A percentile compares a stretch with the other conserved stretches of the same genome.
These are phyloP conservation scores for Eucera pruinosa DNA, from an alignment of 2,888 invertebrate genomes.

Conservation along the genomic window DNA sequence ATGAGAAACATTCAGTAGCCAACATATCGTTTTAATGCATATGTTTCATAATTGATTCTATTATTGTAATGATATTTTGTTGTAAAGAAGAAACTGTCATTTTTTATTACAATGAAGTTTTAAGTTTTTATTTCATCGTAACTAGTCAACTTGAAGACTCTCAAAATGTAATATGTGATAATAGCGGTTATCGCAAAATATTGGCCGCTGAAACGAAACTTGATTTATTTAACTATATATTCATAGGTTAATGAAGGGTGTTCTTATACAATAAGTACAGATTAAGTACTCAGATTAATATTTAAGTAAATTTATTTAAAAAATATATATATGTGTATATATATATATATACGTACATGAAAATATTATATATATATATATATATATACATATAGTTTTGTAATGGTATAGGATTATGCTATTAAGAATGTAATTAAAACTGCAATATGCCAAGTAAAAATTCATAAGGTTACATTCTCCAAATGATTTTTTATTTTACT, in stretches of 20 bases:
- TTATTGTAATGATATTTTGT: conserved; percentile 3
- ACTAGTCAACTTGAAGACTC: conserved; percentile 39
- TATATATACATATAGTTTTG: conserved; percentile 9
- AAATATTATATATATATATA: too few species aligned
- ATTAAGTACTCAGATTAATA: conserved; percentile 7
- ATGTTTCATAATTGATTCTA: conserved; percentile 6
- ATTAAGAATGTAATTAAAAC: conserved; percentile 10
- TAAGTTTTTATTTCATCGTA: conserved; percentile 25
- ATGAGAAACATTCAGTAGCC: background rate
- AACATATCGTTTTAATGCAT: background rate
- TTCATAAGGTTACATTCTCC: conserved; percentile 3
- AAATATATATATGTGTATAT: too few species aligned
- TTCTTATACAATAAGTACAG: conserved; percentile 8
- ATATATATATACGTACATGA: too few species aligned
- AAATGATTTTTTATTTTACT: conserved; percentile 17
- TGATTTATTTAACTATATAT: conserved; percentile 15
- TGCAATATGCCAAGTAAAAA: conserved; percentile 9
- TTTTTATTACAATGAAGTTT: background rate
- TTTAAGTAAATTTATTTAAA: too few species aligned
- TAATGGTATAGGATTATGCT: conserved; percentile 2
- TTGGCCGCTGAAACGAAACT: background rate
- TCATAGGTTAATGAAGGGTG: background rate
- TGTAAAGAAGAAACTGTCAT: conserved; percentile 2
- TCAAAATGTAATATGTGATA: conserved; percentile 17
- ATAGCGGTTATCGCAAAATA: conserved; percentile 17